A percentile compares a stretch with the other conserved stretches of the same genome.
Evolutionary conservation across 2,888 invertebrate species (phyloP).

Genomic region (Cenopis cana): DNA sequence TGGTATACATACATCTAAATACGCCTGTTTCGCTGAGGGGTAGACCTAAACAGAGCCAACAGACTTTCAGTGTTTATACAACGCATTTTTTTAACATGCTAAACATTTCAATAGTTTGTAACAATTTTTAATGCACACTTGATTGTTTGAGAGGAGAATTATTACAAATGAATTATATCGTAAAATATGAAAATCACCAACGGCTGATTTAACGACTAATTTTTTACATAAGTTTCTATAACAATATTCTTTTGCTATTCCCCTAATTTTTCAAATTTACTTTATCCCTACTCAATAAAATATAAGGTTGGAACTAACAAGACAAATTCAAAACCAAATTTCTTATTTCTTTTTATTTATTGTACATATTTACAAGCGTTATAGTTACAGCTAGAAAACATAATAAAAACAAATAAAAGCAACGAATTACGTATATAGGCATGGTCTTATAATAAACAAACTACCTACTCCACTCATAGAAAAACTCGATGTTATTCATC

Average conservation of each 20-base stretch:
- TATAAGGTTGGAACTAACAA: not conserved
- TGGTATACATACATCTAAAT: not conserved
- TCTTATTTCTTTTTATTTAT: conserved; percentile 70
- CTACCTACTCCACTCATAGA: not conserved
- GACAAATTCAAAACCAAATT: conserved; percentile 43
- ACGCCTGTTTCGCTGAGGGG: too few species aligned
- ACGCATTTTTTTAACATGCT: not conserved
- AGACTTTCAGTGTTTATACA: too few species aligned
- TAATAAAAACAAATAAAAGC: conserved; percentile 44
- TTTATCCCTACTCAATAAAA: not conserved
- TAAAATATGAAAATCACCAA: not conserved
- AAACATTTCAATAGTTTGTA: too few species aligned
- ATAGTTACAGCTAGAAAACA: conserved; percentile 64
- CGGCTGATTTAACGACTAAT: too few species aligned
- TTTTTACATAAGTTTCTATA: too few species aligned
- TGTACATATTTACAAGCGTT: conserved; percentile 82
- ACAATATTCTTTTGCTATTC: too few species aligned
- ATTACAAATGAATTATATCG: not conserved
- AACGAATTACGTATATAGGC: conserved; percentile 31
- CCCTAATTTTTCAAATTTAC: not conserved
- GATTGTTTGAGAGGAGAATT: not conserved
- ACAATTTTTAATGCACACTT: not conserved
- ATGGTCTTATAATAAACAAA: conserved; percentile 8
- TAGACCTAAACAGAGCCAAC: too few species aligned
- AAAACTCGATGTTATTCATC: not conserved